Evolutionary conservation across 2,888 invertebrate genomes (phyloP).

Genomic region (Ametastegia equiseti): DNA sequence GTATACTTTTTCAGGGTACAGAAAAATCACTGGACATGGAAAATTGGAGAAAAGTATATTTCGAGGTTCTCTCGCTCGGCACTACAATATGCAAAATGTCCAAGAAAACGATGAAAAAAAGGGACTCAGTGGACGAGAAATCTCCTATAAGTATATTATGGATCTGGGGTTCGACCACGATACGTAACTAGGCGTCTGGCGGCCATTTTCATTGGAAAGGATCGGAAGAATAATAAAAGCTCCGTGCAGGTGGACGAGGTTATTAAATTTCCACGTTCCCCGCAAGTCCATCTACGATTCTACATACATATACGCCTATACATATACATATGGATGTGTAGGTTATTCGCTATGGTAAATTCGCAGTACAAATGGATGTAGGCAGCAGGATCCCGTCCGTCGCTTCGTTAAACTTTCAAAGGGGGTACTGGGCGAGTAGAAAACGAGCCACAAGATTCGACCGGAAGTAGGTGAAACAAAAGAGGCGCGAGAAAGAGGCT

Average conservation of each 20-base stretch:
- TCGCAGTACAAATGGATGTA: neutral
- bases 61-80: too few species aligned
- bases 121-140: too few species aligned
- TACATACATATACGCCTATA: neutral
- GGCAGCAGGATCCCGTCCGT: slow-evolving; percentile 12
- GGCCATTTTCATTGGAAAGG: neutral
- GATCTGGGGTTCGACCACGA: neutral
- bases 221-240: neutral
- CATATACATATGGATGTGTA: neutral
- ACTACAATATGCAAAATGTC: too few species aligned
- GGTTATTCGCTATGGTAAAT: neutral
- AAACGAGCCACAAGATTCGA: slow-evolving; percentile 37
- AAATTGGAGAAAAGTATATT: too few species aligned
- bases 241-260: neutral
- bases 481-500: slow-evolving; percentile 26
- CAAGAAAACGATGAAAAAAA: too few species aligned
- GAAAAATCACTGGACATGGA: too few species aligned
- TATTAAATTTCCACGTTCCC: slow-evolving; percentile 15
- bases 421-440: slow-evolving; percentile 8
- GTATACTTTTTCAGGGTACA: too few species aligned
- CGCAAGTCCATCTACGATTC: neutral
- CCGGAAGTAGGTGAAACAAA: slow-evolving; percentile 37
- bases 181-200: neutral
- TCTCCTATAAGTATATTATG: neutral
- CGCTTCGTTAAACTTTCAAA: slow-evolving; percentile 38